phyloP scores from a whole-genome alignment of 2,888 invertebrate genomes.

The Ptychoptera albimana region DNA sequence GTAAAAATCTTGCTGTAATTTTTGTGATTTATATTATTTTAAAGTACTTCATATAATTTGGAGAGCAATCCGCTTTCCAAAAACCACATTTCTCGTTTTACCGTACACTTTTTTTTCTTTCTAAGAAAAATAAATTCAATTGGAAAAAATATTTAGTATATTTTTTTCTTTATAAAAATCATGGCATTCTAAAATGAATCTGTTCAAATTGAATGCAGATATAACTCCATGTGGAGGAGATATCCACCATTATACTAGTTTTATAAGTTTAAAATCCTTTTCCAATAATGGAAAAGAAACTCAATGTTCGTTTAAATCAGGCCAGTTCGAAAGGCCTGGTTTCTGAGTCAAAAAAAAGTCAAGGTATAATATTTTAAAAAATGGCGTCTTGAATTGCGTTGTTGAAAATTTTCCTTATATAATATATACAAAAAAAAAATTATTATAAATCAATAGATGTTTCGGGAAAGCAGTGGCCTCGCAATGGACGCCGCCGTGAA shows the following conservation, averaged over 20 bases:
- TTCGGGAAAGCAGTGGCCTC: slow-evolving; percentile 20
- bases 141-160: no score
- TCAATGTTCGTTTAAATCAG: slow-evolving; percentile 48
- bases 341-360: slow-evolving; percentile 59
- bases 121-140: no score
- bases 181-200: slow-evolving; percentile 33
- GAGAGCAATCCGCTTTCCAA: no score
- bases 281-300: slow-evolving; percentile 59
- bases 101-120: no score
- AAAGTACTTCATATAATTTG: no score
- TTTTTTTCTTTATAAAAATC: slow-evolving; percentile 17
- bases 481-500: slow-evolving; percentile 24
- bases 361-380: slow-evolving; percentile 37
- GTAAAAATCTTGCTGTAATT: no score
- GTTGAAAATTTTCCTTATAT: background rate
- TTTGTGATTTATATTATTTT: no score
- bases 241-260: slow-evolving; percentile 14
- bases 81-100: no score
- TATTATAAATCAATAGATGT: background rate
- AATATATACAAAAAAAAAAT: background rate
- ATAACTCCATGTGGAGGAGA: slow-evolving; percentile 30
- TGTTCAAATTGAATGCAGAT: slow-evolving; percentile 21
- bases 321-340: slow-evolving; percentile 50
- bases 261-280: background rate
- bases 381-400: slow-evolving; percentile 1